Evolutionary conservation across 2,888 invertebrate species (phyloP), one percentile per base, ranked within the genome.

Genomic region (Drosophila mimica): DNA sequence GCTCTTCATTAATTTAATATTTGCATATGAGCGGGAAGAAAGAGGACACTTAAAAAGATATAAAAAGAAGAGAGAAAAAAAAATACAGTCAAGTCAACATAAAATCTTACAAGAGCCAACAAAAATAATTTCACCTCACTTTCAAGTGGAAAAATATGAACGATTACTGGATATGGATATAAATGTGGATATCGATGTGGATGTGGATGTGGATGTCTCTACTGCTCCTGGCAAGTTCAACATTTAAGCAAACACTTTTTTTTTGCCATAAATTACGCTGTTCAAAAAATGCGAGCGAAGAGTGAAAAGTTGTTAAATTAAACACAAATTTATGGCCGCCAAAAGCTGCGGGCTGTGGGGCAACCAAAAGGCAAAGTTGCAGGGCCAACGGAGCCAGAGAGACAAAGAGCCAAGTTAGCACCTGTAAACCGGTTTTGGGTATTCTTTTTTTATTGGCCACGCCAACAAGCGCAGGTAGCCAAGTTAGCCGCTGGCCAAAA

Each of bases 301-400:
- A 88, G 85, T 84, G 84, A 83, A 85, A 83, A 83, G 87, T 86
- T 83, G 81, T 85, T 83, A 88, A 85, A 85, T 85, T 82, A 82
- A 85, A 85, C 85, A 78, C 81, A 86, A 86, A 85, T 88, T 88
- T 85, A 86, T 85, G 77, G 75, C 74, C 86, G 73, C 64, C 83
- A 76, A 85, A 88, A 76, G 81, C 86, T 87, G 86, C 75, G 79
- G 86, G 88, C 86, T 88, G 86, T 87, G 86, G 88, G 82, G 77
- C 86, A 85, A 30, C 4, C 2, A 56, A 30, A 40, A 40, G 57
- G n/a, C 15, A 5, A 15, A 30, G 8, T 57, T 57, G 31, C 30
- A 0, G n/a, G 31, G 40, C 28, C 31, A 7, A 7, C 25, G 46
- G 15, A 68, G 36, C 36, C 48, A 6, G 36, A 49, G 78, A 33